Evolutionary conservation across 2,113 vertebrate species (phyloP).

Genomic region (Antidorcas marsupialis): DNA sequence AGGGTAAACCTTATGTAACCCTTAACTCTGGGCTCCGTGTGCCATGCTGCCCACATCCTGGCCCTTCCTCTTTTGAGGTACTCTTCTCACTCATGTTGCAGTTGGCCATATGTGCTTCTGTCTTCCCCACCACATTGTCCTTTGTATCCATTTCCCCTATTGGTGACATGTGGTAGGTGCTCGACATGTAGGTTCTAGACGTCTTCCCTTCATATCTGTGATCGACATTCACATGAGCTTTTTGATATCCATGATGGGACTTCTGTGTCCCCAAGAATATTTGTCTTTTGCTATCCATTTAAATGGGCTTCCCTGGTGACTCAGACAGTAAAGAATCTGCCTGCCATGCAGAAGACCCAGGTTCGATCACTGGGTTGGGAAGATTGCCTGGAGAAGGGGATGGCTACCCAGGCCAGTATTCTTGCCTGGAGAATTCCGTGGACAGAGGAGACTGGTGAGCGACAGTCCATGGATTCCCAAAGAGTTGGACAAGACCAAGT

Average conservation of each 20-base stretch:
- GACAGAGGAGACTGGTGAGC: neutral
- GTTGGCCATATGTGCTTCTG: neutral
- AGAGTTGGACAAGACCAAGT: neutral
- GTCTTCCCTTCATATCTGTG: neutral
- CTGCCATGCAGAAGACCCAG: neutral
- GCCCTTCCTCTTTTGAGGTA: neutral
- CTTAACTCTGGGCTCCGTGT: neutral
- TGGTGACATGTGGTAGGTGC: neutral
- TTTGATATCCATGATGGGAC: neutral
- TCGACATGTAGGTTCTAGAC: neutral
- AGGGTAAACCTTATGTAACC: neutral
- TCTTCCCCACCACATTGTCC: neutral
- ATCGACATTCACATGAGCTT: neutral
- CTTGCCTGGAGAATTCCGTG: neutral
- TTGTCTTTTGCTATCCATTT: neutral
- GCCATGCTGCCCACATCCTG: neutral
- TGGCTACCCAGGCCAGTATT: neutral
- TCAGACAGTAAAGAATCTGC: neutral
- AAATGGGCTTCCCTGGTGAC: neutral
- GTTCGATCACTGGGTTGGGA: neutral
- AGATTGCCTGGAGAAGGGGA: neutral
- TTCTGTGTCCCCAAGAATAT: neutral
- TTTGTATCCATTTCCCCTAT: too few relatives aligned
- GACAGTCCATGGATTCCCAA: neutral
- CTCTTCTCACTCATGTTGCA: neutral